These are phyloP conservation scores for Salminus brasiliensis DNA, from an alignment of 2,113 vertebrate species.

Conservation along the genomic window DNA sequence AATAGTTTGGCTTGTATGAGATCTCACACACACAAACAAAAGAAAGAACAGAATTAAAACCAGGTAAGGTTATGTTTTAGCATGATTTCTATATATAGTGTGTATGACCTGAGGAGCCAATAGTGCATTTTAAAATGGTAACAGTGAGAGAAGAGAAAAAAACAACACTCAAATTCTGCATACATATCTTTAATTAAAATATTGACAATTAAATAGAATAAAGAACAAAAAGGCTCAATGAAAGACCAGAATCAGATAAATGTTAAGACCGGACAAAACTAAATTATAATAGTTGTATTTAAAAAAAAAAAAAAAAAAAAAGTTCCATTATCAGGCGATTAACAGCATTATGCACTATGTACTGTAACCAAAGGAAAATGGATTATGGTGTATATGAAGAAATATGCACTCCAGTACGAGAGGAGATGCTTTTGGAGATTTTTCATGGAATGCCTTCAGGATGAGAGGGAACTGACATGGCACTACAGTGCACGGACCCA, in stretches of 20 bases:
- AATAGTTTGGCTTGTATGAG: too few species aligned
- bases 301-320: slow-evolving; percentile 63
- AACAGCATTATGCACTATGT: slow-evolving; percentile 57
- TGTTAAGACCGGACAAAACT: slow-evolving; percentile 73
- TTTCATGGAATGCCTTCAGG: slow-evolving; percentile 59
- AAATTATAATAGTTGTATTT: slow-evolving; percentile 63
- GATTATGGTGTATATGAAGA: slow-evolving; percentile 74
- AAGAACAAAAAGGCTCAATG: slow-evolving; percentile 70
- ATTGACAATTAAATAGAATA: slow-evolving; percentile 72
- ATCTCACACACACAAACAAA: too few species aligned
- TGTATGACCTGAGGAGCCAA: slow-evolving; percentile 12
- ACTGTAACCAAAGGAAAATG: slow-evolving; percentile 73
- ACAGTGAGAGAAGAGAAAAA: slow-evolving; percentile 2
- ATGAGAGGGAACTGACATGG: slow-evolving; percentile 27
- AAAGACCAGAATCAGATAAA: slow-evolving; percentile 67
- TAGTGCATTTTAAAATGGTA: not conserved
- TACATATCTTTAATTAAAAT: slow-evolving; percentile 70
- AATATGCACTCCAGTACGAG: slow-evolving; percentile 71
- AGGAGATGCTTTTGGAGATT: slow-evolving; percentile 73
- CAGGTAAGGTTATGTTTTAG: too few species aligned
- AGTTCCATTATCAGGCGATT: slow-evolving; percentile 63
- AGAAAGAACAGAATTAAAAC: too few species aligned
- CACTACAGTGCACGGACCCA: slow-evolving; percentile 18
- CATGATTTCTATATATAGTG: too few species aligned
- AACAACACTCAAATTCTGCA: slow-evolving; percentile 9